A percentile compares a stretch with the other conserved stretches of the same genome.
These are phyloP conservation scores for Vulpes ferrilata DNA, from an alignment of 2,113 vertebrate species.

Conservation along the genomic window DNA sequence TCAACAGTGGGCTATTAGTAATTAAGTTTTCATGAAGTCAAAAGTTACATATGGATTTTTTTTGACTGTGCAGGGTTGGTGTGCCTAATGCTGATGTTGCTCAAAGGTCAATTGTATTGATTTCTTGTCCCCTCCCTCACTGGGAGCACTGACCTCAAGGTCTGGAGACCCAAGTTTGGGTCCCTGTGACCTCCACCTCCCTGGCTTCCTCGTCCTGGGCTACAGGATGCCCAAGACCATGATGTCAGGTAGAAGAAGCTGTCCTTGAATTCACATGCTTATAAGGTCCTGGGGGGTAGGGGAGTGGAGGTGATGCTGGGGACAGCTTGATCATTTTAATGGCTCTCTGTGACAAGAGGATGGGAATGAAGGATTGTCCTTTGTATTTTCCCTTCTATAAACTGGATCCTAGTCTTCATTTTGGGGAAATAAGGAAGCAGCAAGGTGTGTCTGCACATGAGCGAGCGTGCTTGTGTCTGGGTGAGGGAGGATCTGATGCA, in stretches of 20 bases:
- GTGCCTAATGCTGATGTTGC: background rate
- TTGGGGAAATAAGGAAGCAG: background rate
- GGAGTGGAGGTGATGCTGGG: too few relatives aligned
- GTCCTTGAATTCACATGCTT: background rate
- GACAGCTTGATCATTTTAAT: background rate
- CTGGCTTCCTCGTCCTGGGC: background rate
- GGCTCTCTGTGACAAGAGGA: background rate
- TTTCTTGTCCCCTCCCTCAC: background rate
- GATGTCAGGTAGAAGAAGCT: background rate
- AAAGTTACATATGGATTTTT: background rate
- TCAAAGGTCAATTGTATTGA: background rate
- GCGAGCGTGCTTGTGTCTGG: background rate
- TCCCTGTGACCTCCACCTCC: background rate
- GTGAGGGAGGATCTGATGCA: background rate
- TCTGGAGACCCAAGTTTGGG: background rate
- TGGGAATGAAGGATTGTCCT: background rate
- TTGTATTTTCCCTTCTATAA: background rate
- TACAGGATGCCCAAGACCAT: background rate
- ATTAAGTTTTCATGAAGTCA: background rate
- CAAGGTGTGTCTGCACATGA: accelerated
- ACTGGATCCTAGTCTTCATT: background rate
- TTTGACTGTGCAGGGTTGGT: background rate
- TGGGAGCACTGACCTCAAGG: background rate
- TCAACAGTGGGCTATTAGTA: background rate
- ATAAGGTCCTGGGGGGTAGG: background rate